These are phyloP conservation scores for Meghimatium bilineatum DNA, from an alignment of 2,888 invertebrate genomes.

Conservation along the genomic window DNA sequence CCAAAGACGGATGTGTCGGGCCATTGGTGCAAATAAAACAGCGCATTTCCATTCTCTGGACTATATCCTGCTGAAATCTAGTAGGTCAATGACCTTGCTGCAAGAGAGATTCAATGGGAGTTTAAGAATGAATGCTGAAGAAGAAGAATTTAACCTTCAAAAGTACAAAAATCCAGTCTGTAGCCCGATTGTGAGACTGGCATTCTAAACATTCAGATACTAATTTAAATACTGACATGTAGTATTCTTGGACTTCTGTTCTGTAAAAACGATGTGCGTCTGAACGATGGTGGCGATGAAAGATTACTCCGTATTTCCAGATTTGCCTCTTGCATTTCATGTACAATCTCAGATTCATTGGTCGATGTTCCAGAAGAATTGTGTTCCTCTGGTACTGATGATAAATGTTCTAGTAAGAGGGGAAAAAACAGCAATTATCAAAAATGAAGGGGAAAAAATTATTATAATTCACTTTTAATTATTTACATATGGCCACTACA, in stretches of 20 bases:
- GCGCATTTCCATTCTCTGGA: too few relatives aligned
- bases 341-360: slow-evolving; percentile 13
- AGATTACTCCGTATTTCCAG: background rate
- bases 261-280: slow-evolving; percentile 45
- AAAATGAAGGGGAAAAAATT: background rate
- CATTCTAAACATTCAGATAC: too few relatives aligned
- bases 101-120: too few relatives aligned
- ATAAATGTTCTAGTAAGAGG: slow-evolving; percentile 13
- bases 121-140: too few relatives aligned
- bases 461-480: background rate
- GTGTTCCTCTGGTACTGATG: slow-evolving; percentile 7
- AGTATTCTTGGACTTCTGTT: slow-evolving; percentile 45
- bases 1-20: too few relatives aligned
- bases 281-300: background rate
- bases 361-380: background rate
- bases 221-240: background rate
- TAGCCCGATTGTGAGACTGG: too few relatives aligned
- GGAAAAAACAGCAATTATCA: background rate
- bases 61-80: too few relatives aligned
- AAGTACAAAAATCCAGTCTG: too few relatives aligned
- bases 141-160: too few relatives aligned
- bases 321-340: background rate
- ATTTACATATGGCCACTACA: too few relatives aligned
- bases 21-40: too few relatives aligned
- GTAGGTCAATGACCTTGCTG: too few relatives aligned